Conservation (phyloP, 2,888 invertebrate genomes). For the Salticus scenicus region DNA sequence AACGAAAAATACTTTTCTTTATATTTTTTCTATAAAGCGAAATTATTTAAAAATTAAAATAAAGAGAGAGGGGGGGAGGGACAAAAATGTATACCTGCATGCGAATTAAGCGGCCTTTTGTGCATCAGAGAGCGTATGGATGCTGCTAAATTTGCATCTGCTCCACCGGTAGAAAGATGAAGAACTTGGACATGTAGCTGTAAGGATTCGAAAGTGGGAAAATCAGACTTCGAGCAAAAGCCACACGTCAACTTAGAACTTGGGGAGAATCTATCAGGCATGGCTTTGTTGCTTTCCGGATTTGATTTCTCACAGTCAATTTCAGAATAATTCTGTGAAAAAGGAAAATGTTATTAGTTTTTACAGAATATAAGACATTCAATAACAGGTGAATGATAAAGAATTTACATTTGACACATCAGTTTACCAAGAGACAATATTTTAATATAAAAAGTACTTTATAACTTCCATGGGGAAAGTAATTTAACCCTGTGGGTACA, state of each 20-base stretch:
- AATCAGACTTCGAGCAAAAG: conserved; percentile 90
- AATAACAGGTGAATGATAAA: background rate
- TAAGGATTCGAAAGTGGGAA: conserved; percentile 87
- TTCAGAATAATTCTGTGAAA: background rate
- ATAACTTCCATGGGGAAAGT: no score
- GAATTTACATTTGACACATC: no score
- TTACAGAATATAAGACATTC: background rate
- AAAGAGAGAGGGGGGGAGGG: no score
- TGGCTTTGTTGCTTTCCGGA: background rate
- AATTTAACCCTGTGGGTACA: no score
- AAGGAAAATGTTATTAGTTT: no score
- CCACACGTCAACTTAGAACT: conserved; percentile 82
- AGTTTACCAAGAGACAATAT: no score
- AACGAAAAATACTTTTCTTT: no score
- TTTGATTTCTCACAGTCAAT: background rate
- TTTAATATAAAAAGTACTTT: no score
- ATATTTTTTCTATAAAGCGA: no score
- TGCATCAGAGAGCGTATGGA: conserved; percentile 45
- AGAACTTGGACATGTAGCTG: conserved; percentile 89
- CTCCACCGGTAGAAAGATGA: conserved; percentile 77
- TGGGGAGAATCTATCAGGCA: conserved; percentile 16
- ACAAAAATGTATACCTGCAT: conserved; percentile 23
- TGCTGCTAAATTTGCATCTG: conserved; percentile 12
- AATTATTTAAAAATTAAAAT: no score
- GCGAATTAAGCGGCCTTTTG: conserved; percentile 19